phyloP scores from a whole-genome alignment of 2,113 vertebrate species.

The Neotragus pygmaeus region DNA sequence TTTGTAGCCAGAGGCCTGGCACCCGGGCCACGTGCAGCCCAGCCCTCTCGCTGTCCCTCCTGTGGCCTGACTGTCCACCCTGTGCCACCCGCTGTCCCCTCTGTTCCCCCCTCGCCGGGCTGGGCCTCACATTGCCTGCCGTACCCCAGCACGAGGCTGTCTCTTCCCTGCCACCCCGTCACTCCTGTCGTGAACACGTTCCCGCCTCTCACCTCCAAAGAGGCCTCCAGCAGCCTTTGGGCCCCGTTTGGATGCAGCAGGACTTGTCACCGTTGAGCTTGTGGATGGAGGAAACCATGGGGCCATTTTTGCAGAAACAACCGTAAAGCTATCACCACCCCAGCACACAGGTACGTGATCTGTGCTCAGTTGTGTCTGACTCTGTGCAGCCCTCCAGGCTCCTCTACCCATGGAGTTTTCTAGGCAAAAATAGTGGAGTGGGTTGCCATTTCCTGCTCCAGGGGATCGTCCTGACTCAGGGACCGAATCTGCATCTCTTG shows the following conservation, averaged over 20 bases:
- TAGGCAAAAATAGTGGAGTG: background rate
- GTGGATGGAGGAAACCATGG: background rate
- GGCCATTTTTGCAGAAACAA: background rate
- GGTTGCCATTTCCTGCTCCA: background rate
- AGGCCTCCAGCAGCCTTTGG: background rate
- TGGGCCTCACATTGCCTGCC: background rate
- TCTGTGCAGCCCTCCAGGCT: background rate
- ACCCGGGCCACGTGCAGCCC: accelerated
- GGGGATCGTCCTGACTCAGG: background rate
- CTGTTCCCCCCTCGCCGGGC: background rate
- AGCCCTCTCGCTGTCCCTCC: background rate
- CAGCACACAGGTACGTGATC: background rate
- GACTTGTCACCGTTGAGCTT: background rate
- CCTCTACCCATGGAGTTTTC: background rate
- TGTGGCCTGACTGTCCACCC: background rate
- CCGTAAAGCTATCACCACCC: background rate
- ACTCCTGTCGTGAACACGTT: background rate
- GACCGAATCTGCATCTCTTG: background rate
- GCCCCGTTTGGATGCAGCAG: background rate
- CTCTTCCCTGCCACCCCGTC: background rate
- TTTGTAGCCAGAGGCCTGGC: background rate
- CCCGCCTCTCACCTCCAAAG: too few species aligned
- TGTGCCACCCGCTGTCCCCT: background rate
- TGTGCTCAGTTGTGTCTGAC: background rate
- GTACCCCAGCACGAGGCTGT: background rate